These are phyloP conservation scores for Argentina silus DNA, from an alignment of 2,797 vertebrate genomes.

Conservation along the genomic window DNA sequence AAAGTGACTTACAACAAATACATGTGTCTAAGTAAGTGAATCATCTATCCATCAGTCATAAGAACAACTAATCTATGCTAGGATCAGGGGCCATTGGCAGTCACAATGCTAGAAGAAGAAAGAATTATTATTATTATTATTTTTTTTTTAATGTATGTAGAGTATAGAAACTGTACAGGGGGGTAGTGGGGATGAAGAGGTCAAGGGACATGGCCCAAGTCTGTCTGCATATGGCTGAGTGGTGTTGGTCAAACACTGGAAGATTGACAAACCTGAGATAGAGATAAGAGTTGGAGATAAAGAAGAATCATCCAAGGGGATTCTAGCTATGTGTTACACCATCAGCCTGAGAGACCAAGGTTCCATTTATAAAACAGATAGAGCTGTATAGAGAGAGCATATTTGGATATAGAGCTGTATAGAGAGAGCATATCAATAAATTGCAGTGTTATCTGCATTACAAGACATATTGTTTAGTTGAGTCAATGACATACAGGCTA, in stretches of 20 bases:
- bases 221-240: constrained; percentile 3
- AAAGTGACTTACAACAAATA: constrained; percentile 1
- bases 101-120: too few species aligned
- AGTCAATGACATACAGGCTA: neutral
- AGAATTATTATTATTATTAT: too few species aligned
- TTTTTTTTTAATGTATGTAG: too few species aligned
- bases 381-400: neutral
- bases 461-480: neutral
- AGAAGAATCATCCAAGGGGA: neutral
- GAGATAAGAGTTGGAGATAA: neutral
- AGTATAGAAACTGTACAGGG: too few species aligned
- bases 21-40: too few species aligned
- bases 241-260: constrained; percentile 14
- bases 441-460: neutral
- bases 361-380: neutral
- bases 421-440: neutral
- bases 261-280: constrained; percentile 62
- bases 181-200: too few species aligned
- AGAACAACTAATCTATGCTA: too few species aligned
- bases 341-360: neutral
- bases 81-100: too few species aligned
- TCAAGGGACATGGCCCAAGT: neutral
- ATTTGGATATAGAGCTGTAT: neutral
- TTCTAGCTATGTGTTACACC: constrained; percentile 13
- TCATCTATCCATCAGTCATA: too few species aligned